Percentiles rank a stretch among this genome's conserved stretches.
phyloP scores from a whole-genome alignment of 1,140 invertebrate species.

The Microvelia longipes region DNA sequence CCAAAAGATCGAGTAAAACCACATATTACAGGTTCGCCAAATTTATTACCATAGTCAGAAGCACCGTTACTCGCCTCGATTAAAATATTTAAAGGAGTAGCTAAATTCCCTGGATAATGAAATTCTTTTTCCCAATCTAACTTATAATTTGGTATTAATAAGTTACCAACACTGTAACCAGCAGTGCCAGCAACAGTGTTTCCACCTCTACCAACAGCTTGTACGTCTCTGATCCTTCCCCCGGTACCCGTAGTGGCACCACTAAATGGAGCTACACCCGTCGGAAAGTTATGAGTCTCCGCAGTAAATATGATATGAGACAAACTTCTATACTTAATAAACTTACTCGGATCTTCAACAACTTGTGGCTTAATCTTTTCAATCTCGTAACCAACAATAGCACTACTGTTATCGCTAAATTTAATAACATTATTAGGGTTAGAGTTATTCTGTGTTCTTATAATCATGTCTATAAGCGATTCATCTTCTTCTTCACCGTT shows the following conservation, averaged over 20 bases:
- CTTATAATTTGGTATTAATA: slow-evolving; percentile 63
- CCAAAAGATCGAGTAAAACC: slow-evolving; percentile 90
- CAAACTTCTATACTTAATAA: slow-evolving; percentile 38
- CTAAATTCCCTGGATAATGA: slow-evolving; percentile 78
- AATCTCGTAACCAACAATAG: slow-evolving; percentile 70
- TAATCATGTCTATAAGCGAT: slow-evolving; percentile 85
- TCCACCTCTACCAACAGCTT: slow-evolving; percentile 80
- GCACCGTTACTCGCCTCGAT: slow-evolving; percentile 95
- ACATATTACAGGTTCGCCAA: slow-evolving; percentile 84
- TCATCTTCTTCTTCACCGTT: slow-evolving; percentile 60
- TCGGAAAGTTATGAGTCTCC: slow-evolving; percentile 98
- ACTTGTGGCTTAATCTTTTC: slow-evolving; percentile 44
- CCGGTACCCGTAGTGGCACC: slow-evolving; percentile 95
- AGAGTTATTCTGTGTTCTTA: slow-evolving; percentile 66
- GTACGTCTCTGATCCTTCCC: slow-evolving; percentile 84
- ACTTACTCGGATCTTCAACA: slow-evolving; percentile 42
- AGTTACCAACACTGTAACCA: slow-evolving; percentile 87
- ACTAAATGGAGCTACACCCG: slow-evolving; percentile 78
- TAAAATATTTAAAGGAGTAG: slow-evolving; percentile 67
- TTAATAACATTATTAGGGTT: slow-evolving; percentile 94
- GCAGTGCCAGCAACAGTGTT: slow-evolving; percentile 89
- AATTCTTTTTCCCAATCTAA: slow-evolving; percentile 74
- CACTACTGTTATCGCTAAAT: slow-evolving; percentile 94
- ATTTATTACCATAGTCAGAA: slow-evolving; percentile 98
- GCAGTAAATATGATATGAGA: slow-evolving; percentile 95